Conservation (phyloP, 2,113 vertebrate species). For the Rhagologus leucostigma region DNA sequence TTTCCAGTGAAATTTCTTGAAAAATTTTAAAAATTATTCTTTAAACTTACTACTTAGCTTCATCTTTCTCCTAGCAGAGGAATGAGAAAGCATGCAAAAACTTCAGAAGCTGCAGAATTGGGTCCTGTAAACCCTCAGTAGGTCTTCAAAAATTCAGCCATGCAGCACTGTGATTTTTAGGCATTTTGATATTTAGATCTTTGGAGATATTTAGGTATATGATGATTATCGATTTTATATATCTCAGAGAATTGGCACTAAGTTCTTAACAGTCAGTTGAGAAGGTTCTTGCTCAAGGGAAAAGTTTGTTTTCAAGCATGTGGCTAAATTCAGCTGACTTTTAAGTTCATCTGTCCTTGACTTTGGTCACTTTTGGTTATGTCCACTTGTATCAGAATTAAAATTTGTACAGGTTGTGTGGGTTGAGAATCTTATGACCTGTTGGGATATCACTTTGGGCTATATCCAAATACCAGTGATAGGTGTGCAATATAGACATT, state of each 20-base stretch:
- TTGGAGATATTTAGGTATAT: not conserved
- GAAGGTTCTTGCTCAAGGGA: not conserved
- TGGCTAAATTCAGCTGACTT: not conserved
- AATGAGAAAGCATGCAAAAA: not conserved
- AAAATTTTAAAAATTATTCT: not conserved
- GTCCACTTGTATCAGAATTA: not conserved
- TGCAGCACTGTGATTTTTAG: not conserved
- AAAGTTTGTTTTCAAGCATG: not conserved
- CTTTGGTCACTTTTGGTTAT: not conserved
- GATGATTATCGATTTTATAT: rapidly evolving
- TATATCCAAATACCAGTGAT: not conserved
- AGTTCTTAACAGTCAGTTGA: not conserved
- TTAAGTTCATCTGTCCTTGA: not conserved
- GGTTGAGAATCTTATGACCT: not conserved
- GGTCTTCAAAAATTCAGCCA: not conserved
- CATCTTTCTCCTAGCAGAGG: not conserved
- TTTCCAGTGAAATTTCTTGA: not conserved
- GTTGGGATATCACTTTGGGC: not conserved
- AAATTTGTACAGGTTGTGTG: not conserved
- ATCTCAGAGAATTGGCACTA: not conserved
- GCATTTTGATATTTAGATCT: not conserved
- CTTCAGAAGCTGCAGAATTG: not conserved
- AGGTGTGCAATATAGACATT: not conserved
- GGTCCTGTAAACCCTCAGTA: not conserved
- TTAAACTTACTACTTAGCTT: not conserved